Base-by-base conservation (phyloP, 1,140 invertebrate species). In the Atopsyche davidsoni region DNA sequence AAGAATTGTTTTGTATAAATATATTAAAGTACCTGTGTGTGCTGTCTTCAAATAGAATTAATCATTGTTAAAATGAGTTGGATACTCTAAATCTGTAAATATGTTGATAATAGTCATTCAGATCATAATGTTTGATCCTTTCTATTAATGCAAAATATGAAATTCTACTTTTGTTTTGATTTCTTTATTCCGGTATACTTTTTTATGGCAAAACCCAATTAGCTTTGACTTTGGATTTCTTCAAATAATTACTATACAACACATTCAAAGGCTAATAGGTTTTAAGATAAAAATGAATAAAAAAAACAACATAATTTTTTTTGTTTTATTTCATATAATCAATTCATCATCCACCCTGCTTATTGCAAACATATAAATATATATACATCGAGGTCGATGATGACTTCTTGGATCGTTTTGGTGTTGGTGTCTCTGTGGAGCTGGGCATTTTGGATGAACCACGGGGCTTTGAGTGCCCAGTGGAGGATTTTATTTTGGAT, bases 61-160 rank as follows among this genome's bases (percentile, higher is more conserved):
- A 51, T 46, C 13, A 16, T 46, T 48, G 47, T 46, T 46, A 21
- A 41, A 50, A 18, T 21, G 45, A 51, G 43, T 39, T 46, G 42
- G 46, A 32, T 18, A 39, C 18, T 17, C 45, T 41, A 19, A 32
- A 45, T 35, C 17, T 57, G 49, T 52, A 57, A 38, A 57, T 52
- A 57, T 49, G 49, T 57, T 56, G 41, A 56, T 48, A 45, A 40
- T 52, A 51, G 38, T 56, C 43, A 46, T 56, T 56, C 36, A 56
- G 43, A 48, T 43, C 28, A 28, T 32, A 51, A 31, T 46, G 23
- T 56, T 44, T 18, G 22, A 50, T 43, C 24, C 46, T 47, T 47
- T 51, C 14, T 55, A 51, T 50, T 47, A 28, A 50, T 46, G 43
- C 42, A 43, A 45, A n/a, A 52, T 44, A 48, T 54, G 32, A 22